Evolutionary conservation across 1,140 invertebrate species (phyloP), one percentile per base, ranked within the genome.

Genomic region (Drosophila tropicalis): DNA sequence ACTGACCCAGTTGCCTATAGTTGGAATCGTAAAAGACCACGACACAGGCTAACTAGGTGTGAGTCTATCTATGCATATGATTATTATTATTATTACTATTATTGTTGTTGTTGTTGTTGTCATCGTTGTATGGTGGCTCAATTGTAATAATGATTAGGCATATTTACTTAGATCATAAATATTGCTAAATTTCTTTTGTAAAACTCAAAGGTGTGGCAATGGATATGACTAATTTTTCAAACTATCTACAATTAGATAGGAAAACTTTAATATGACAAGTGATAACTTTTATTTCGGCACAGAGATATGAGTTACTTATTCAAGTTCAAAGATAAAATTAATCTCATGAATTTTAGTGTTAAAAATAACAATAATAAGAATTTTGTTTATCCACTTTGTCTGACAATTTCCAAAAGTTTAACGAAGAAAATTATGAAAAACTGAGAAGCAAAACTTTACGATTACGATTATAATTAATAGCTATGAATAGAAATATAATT

Each of bases 1-100:
- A 86, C 79, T 86, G 83, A 69, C 83, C 83, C 73, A 79, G 76
- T 85, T 85, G 64, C 2, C 44, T 10, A 44, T 47, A 47, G 44
- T 36, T 36, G 34, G 9, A 10, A 13, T 12, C 3, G 36, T 12
- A 19, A 12, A 12, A 12, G 17, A 22, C 29, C 29, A 29, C 29
- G 44, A 51, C 19, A 19, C 17, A 47, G 41, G 44, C 44, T 47
- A 19, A 47, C 44, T 47, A 47, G 15, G 15, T 47, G 7, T 22
- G 44, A 51, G 44, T 22, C 9, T 51, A 17, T 19, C 15, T 47
- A 7, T 17, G 17, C 44, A 51, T 51, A 19, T 51, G 7, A 51
- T 22, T 19, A 51, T 47, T 19, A 51, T 19, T 51, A 13, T 39
- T 39, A 39, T 39, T 39, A 13, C 5, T 13, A 13, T 39, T 60